A percentile compares a stretch with the other conserved stretches of the same genome.
These are phyloP conservation scores for Echinometra lucunter DNA, from an alignment of 53 echinoderm and acorn worm genomes.

Conservation along the genomic window DNA sequence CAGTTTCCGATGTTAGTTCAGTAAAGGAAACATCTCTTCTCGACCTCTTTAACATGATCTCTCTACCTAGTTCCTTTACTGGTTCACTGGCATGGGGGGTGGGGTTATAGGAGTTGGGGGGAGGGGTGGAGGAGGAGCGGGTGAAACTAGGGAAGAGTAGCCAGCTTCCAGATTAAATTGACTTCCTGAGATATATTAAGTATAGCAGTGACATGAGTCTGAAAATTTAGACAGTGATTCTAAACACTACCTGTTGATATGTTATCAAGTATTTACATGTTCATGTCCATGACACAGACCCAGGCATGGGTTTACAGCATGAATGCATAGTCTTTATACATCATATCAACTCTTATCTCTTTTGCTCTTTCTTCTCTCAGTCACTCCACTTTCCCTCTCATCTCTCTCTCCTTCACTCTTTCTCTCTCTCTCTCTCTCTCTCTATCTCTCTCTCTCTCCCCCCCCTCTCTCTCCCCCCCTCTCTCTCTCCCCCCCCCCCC, in stretches of 20 bases:
- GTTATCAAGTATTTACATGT: background rate
- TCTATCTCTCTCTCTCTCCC: background rate
- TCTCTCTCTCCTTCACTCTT: too few species aligned
- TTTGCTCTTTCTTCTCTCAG: background rate
- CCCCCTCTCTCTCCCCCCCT: too few species aligned
- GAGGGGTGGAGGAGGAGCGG: background rate
- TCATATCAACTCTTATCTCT: background rate
- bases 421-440: background rate
- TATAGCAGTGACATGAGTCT: constrained; percentile 9
- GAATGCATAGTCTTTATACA: background rate
- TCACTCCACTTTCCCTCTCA: background rate
- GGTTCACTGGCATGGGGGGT: background rate
- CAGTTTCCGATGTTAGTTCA: constrained; percentile 9
- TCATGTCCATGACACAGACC: background rate
- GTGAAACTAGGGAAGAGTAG: background rate
- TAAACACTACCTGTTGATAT: background rate
- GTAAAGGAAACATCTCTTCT: constrained; percentile 29
- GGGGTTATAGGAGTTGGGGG: too few species aligned
- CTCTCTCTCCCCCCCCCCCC: background rate
- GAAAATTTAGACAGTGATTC: constrained; percentile 26
- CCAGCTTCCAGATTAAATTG: constrained; percentile 47
- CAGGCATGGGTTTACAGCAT: constrained; percentile 5
- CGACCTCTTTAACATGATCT: constrained; percentile 30
- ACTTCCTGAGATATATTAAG: constrained; percentile 12
- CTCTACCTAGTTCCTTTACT: background rate